Percentiles rank a stretch among this genome's conserved stretches.
Conservation (phyloP, 2,797 vertebrate species). For the Sebastes iracundus region DNA sequence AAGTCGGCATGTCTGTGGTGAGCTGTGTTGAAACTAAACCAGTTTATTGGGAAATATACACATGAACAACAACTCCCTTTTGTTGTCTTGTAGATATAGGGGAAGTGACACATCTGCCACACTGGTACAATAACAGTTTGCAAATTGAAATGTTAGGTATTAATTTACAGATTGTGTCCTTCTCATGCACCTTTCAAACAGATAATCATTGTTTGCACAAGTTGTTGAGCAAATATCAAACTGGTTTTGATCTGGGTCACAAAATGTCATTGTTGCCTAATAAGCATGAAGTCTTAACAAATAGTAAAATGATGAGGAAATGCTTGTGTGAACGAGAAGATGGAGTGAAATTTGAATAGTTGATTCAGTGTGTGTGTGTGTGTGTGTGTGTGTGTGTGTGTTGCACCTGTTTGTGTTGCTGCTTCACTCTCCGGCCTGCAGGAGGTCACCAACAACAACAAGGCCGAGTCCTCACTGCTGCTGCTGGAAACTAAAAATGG, state of each 20-base stretch:
- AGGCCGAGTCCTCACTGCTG: constrained; percentile 37
- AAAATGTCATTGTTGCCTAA: neutral
- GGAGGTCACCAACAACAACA: constrained; percentile 36
- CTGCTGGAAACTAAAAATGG: constrained; percentile 72
- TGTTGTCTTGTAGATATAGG: neutral
- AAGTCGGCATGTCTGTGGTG: neutral
- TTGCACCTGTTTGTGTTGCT: constrained; percentile 50
- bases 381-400: neutral
- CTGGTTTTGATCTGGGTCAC: neutral
- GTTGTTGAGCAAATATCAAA: constrained; percentile 34
- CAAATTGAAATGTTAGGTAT: neutral
- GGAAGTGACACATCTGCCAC: neutral
- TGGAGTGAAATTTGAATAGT: neutral
- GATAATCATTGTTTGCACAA: constrained; percentile 36
- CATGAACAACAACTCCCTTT: neutral
- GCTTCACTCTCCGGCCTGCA: constrained; percentile 23
- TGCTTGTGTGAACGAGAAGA: neutral
- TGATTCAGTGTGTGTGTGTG: neutral
- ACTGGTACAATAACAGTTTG: neutral
- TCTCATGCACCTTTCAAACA: neutral
- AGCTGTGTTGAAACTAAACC: constrained; percentile 4
- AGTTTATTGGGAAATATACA: neutral
- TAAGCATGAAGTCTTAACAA: neutral
- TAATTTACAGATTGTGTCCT: constrained; percentile 6
- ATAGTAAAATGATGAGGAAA: neutral